These are phyloP conservation scores for Mesitornis unicolor DNA, from an alignment of 2,113 vertebrate species.

Conservation along the genomic window DNA sequence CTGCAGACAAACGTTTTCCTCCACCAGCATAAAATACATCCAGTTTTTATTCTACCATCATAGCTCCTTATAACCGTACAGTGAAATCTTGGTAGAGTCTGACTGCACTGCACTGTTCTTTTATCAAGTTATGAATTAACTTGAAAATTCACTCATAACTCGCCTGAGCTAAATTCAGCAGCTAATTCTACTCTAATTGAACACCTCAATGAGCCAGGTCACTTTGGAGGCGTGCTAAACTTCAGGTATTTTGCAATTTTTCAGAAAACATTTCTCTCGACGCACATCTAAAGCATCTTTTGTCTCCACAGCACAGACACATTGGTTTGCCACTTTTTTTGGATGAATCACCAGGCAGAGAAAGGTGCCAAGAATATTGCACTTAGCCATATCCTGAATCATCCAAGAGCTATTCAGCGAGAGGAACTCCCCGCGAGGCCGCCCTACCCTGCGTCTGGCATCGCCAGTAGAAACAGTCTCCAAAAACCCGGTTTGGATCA, in stretches of 20 bases:
- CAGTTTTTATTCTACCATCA: background rate
- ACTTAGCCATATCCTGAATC: background rate
- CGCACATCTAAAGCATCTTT: background rate
- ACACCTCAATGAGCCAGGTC: background rate
- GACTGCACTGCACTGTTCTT: background rate
- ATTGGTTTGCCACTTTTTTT: background rate
- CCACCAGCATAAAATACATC: background rate
- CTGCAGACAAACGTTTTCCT: background rate
- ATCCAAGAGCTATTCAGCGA: background rate
- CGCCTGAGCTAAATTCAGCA: background rate
- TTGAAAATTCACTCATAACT: background rate
- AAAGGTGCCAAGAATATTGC: background rate
- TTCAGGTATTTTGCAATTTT: background rate
- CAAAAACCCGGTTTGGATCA: background rate
- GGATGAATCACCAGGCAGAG: background rate
- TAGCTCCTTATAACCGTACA: too few species aligned
- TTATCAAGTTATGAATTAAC: background rate
- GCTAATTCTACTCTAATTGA: background rate
- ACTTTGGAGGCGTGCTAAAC: rapidly evolving
- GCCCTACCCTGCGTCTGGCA: background rate
- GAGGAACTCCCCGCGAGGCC: background rate
- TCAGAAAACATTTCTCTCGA: background rate
- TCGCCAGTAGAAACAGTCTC: background rate
- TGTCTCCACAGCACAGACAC: background rate
- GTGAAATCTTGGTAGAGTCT: background rate